phyloP scores from a whole-genome alignment of 2,888 invertebrate genomes.

The Congeria kusceri region DNA sequence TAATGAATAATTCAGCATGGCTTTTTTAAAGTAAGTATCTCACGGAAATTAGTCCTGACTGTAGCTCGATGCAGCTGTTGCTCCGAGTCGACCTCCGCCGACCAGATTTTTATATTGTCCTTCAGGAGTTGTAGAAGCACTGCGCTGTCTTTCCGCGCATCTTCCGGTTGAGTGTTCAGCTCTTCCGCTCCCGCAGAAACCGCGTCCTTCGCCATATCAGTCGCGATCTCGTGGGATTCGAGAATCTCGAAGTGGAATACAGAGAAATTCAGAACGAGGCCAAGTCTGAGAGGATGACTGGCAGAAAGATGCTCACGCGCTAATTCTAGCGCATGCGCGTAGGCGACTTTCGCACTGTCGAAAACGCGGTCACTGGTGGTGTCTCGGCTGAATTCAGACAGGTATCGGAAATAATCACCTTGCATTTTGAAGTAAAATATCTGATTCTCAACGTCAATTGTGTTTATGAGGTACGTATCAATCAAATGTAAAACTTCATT shows the following conservation, averaged over 20 bases:
- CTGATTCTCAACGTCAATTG: slow-evolving; percentile 45
- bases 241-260: slow-evolving; percentile 55
- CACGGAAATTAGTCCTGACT: too few species aligned
- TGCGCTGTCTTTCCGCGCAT: slow-evolving; percentile 33
- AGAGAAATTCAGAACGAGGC: slow-evolving; percentile 45
- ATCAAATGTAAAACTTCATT: slow-evolving; percentile 40
- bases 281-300: slow-evolving; percentile 44
- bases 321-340: slow-evolving; percentile 27
- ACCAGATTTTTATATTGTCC: slow-evolving; percentile 52
- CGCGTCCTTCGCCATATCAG: slow-evolving; percentile 31
- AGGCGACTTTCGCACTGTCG: slow-evolving; percentile 35
- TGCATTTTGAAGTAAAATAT: slow-evolving; percentile 59
- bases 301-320: slow-evolving; percentile 37
- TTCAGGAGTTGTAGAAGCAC: slow-evolving; percentile 40
- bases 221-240: slow-evolving; percentile 33
- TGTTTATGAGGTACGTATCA: slow-evolving; percentile 34
- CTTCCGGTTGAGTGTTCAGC: slow-evolving; percentile 7
- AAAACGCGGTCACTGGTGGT: slow-evolving; percentile 22
- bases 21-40: too few species aligned
- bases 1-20: too few species aligned
- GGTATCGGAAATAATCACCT: slow-evolving; percentile 54
- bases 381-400: slow-evolving; percentile 45
- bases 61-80: neutral
- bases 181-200: slow-evolving; percentile 31
- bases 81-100: slow-evolving; percentile 30